Evolutionary conservation across 2,888 invertebrate genomes (phyloP), one percentile per base, ranked within the genome.

Genomic region (Phania funesta): DNA sequence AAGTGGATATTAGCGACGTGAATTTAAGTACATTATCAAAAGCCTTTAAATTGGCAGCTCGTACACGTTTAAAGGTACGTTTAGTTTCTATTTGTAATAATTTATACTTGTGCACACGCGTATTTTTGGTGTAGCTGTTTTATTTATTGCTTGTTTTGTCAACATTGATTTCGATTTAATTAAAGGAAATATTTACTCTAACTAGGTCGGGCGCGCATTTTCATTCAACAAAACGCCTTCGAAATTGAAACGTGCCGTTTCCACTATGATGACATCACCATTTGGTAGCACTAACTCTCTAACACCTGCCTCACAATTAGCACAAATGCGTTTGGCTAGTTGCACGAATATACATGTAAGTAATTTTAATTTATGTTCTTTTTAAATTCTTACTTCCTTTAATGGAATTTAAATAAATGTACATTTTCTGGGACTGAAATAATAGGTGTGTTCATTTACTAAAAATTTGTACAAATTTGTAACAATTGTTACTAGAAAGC

Each of bases 151-250:
- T 56, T 64, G 24, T 52, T 41, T 48, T 71, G n/a, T 52, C 58
- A 62, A 70, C 16, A 5, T 60, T 65, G 46, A 44, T 8, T 75
- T 80, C 80, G 70, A 65, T 65, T 83, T 64, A 81, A 84, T 80
- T 80, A 50, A 82, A 79, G 62, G 56, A 83, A 75, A 65, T 83
- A 62, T 32, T 67, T 7, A 32, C 44, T 60, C 65, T 79, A 50
- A 54, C 64, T 75, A 93, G 93, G 97, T 98, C 86, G 97, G 97
- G 67, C 94, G 98, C 86, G 98, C 98, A 85, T 96, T 98, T 89
- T 98, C 98, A 84, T 97, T 98, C 92, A 98, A 97, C 91, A 97
- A 97, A 92, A 98, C 98, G 29, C 98, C 98, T 62, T 96, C 96
- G 84, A 97, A 97, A 91, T 92, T 98, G 87, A 98, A 98, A 91